Evolutionary conservation across 2,888 invertebrate genomes (phyloP).

Genomic region (Palloptera scutellata): DNA sequence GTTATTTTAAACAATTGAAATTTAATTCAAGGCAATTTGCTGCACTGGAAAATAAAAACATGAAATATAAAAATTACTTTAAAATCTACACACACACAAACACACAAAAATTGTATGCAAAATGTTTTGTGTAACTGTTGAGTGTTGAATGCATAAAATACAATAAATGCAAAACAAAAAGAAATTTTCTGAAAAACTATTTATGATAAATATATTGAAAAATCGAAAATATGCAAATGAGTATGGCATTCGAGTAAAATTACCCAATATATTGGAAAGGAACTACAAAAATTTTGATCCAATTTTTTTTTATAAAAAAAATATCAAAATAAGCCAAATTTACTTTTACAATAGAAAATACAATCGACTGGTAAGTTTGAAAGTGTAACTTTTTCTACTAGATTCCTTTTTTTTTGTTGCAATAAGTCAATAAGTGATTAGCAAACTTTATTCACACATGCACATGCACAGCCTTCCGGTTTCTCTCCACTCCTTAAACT

Average conservation of each 20-base stretch:
- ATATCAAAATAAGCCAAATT: conserved; percentile 6
- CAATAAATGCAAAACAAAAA: conserved; percentile 12
- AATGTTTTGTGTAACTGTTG: neutral
- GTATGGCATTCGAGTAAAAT: no score
- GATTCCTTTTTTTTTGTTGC: no score
- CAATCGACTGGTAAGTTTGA: conserved; percentile 32
- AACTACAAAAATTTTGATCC: no score
- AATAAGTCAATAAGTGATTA: no score
- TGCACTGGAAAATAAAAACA: conserved; percentile 14
- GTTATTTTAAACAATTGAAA: conserved; percentile 21
- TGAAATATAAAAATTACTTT: conserved; percentile 4
- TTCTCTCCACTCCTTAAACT: no score
- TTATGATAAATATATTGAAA: neutral
- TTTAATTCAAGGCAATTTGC: conserved; percentile 8
- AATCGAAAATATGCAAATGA: neutral
- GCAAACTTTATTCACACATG: no score
- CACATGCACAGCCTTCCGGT: no score
- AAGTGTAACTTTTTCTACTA: no score
- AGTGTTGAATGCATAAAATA: neutral
- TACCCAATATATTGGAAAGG: no score
- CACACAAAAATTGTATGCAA: neutral
- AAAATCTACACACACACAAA: conserved; percentile 2
- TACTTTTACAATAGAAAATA: conserved; percentile 20
- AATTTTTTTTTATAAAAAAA: neutral
- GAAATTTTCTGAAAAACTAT: neutral